Percentiles rank a stretch among this genome's conserved stretches.
Evolutionary conservation across 1,140 invertebrate species (phyloP).

Genomic region (Cotesia vestalis): DNA sequence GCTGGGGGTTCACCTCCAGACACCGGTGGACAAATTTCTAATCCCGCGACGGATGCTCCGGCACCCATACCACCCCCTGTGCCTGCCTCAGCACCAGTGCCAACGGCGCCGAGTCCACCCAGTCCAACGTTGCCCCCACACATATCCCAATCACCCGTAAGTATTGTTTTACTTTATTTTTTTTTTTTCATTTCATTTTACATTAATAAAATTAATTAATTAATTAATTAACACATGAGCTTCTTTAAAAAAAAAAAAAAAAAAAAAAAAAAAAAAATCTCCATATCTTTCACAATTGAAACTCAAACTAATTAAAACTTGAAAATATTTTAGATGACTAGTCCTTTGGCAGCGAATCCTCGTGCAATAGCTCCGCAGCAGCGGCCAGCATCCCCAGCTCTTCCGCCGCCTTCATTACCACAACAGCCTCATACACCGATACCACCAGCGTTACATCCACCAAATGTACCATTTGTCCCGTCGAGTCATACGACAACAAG

Average conservation of each 20-base stretch:
- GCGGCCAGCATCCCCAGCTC: constrained; percentile 59
- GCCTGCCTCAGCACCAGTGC: constrained; percentile 62
- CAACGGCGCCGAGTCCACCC: constrained; percentile 64
- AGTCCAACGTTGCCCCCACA: constrained; percentile 65
- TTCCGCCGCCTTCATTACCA: constrained; percentile 61
- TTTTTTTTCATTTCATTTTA: neutral
- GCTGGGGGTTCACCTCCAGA: constrained; percentile 64
- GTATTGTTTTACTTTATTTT: constrained; percentile 40
- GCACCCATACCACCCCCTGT: constrained; percentile 64
- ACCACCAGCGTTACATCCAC: constrained; percentile 65
- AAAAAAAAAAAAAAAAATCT: no score
- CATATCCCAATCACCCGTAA: constrained; percentile 65
- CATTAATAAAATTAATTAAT: constrained; percentile 5
- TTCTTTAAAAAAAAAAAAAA: no score
- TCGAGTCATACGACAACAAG: constrained; percentile 66
- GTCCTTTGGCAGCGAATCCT: constrained; percentile 65
- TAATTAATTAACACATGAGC: no score
- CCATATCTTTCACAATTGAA: neutral
- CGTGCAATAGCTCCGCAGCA: constrained; percentile 66
- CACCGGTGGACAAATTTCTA: constrained; percentile 64
- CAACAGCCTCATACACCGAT: constrained; percentile 64
- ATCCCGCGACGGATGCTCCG: constrained; percentile 64
- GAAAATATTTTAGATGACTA: constrained; percentile 60
- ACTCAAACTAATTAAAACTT: no score
- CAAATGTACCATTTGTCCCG: constrained; percentile 67